Evolutionary conservation across 2,888 invertebrate species (phyloP), one percentile per base, ranked within the genome.

Genomic region (Carcina quercana): DNA sequence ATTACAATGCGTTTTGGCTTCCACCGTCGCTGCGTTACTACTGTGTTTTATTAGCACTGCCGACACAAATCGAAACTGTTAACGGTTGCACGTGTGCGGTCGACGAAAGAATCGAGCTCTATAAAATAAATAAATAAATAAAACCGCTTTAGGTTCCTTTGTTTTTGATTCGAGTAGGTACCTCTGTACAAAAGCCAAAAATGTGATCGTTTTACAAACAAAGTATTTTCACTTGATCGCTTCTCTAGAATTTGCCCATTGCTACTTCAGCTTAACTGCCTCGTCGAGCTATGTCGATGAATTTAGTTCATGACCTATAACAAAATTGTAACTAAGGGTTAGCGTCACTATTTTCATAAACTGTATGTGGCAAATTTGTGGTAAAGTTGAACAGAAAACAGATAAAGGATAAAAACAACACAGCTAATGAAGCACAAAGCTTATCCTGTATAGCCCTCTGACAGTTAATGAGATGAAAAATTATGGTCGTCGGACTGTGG

Each of bases 381-480:
- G 19, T 19, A 19, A 19, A n/a, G 5, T 19, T 19, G 19, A n/a
- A 19, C n/a, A 19, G n/a, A 19, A 19, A 19, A 19, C 8, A 2
- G 5, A n/a, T 3, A 19, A 3, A 19, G 2, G 22, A 13, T 8
- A 25, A 25, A 3, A 49, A 45, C 47, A 48, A 52, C 50, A 41
- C 49, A 51, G 55, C 55, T 68, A 66, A 66, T 66, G 68, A 67
- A 58, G 57, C 61, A 55, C 55, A 48, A 57, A 71, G 75, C 62
- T 43, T 66, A 76, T 65, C 61, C 68, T 71, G 73, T 67, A 65
- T 70, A 63, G 53, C 58, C 55, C 60, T 58, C 52, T 49, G 46
- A 40, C 36, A 55, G 56, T 53, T 76, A 82, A 80, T 80, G 75
- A 79, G 70, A 67, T 70, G 80, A 74, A 68, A 73, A 75, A 73